Base-by-base conservation (phyloP, 2,797 vertebrate genomes). In the Nothura maculosa region DNA sequence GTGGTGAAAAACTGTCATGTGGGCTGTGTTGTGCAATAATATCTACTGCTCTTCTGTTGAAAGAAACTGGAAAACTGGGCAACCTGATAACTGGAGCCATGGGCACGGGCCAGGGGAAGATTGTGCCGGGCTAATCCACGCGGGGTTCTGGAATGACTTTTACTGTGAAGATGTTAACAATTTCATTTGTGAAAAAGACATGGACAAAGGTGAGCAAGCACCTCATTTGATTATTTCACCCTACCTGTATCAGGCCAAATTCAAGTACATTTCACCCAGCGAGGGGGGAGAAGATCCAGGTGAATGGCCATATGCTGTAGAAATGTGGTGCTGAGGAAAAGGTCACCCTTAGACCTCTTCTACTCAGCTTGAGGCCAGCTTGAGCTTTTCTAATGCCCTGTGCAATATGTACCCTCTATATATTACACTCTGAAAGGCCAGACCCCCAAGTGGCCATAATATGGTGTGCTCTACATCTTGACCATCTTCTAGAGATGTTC, bases 101-200 rank as follows among this genome's bases (percentile, higher is more conserved):
- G 98, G 97, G 21, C 98, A 99, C 0, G 98, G 98, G 79, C 94
- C 88, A 10, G 99, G 98, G 87, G 99, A 99, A 97, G 98, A 99
- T 94, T 99, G 99, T 1, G 99, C 98, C 0, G 99, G 99, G 9
- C 89, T 99, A 92, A 98, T 99, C 97, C 98, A 98, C 6, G 98
- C 98, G 61, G 99, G 98, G 42, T 89, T 98, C 45, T 99, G 99
- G 99, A 99, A 99, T 48, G 99, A 99, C 95, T 99, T 99, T 98
- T 98, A 98, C 95, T 99, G 99, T 98, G 98, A 98, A 97, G 99
- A 99, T 64, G 87, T 98, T 96, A 99, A 99, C 93, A 98, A 97
- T 96, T 99, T 98, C 97, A 99, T 99, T 97, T 99, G 99, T 63
- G 98, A 99, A 98, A 99, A 98, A 96, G 97, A 98, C 89, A 97